These are phyloP conservation scores for Heliothis virescens DNA, from an alignment of 1,140 invertebrate genomes.

Conservation along the genomic window DNA sequence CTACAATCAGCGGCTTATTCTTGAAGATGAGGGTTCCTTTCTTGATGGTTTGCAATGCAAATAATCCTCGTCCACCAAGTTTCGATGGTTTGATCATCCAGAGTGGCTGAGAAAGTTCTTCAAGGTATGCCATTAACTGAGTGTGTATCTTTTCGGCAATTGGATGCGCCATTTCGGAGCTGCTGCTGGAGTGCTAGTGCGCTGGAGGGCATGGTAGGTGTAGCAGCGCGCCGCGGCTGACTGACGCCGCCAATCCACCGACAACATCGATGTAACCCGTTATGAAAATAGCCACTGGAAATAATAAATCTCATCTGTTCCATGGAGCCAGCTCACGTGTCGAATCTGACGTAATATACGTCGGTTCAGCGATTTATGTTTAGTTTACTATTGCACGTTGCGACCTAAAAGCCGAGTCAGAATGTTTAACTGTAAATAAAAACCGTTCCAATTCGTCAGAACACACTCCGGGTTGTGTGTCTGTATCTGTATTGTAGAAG, in stretches of 20 bases:
- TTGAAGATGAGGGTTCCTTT: slow-evolving; percentile 89
- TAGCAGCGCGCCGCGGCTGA: slow-evolving; percentile 65
- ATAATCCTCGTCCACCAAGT: slow-evolving; percentile 89
- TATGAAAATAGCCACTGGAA: slow-evolving; percentile 81
- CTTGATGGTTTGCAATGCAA: slow-evolving; percentile 87
- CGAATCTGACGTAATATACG: slow-evolving; percentile 70
- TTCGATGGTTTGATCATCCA: slow-evolving; percentile 85
- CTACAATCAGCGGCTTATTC: slow-evolving; percentile 88
- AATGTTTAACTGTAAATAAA: slow-evolving; percentile 36
- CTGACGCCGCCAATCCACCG: slow-evolving; percentile 64
- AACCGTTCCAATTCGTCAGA: not conserved
- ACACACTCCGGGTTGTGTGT: not conserved
- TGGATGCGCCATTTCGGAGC: slow-evolving; percentile 47
- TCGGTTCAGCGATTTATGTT: slow-evolving; percentile 57
- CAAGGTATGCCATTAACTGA: slow-evolving; percentile 39
- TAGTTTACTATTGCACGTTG: slow-evolving; percentile 55
- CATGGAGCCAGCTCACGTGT: slow-evolving; percentile 70
- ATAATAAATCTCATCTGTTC: slow-evolving; percentile 70
- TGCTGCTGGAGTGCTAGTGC: slow-evolving; percentile 38
- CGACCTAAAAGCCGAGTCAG: slow-evolving; percentile 36
- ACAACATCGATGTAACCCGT: slow-evolving; percentile 70
- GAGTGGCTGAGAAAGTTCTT: slow-evolving; percentile 22
- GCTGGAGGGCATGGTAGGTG: slow-evolving; percentile 52
- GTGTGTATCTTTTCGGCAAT: slow-evolving; percentile 22
- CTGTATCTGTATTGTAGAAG: not conserved